Conservation (phyloP, 2,888 invertebrate genomes). For the Danaus chrysippus region DNA sequence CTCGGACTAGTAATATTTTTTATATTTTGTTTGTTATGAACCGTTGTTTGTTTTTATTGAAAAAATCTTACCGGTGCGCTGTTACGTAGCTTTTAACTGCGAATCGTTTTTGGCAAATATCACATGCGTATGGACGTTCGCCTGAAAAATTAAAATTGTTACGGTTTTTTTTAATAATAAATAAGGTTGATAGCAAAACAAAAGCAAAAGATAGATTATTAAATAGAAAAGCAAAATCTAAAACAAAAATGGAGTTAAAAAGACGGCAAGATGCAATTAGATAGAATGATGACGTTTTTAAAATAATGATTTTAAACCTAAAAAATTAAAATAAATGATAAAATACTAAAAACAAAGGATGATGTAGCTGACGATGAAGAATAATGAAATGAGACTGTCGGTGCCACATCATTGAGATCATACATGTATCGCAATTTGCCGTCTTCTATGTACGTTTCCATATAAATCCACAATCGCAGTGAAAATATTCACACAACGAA, state of each 20-base stretch:
- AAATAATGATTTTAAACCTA: constrained; percentile 66
- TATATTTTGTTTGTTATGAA: not conserved
- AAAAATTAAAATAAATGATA: constrained; percentile 60
- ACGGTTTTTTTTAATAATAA: constrained; percentile 15
- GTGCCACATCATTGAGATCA: constrained; percentile 71
- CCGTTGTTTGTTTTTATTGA: constrained; percentile 12
- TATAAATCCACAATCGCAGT: constrained; percentile 35
- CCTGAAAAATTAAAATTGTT: constrained; percentile 62
- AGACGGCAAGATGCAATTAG: constrained; percentile 78
- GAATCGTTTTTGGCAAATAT: constrained; percentile 88
- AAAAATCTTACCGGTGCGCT: constrained; percentile 80
- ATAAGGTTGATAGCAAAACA: not conserved
- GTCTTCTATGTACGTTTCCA: constrained; percentile 52
- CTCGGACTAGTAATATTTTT: too few species aligned
- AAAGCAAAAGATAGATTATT: constrained; percentile 14
- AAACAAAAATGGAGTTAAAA: constrained; percentile 66
- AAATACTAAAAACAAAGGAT: constrained; percentile 54
- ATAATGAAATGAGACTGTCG: constrained; percentile 55
- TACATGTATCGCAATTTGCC: constrained; percentile 71
- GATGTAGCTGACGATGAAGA: constrained; percentile 62
- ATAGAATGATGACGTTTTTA: constrained; percentile 62
- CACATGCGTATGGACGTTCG: constrained; percentile 87
- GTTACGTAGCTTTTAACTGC: constrained; percentile 90
- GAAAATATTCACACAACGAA: constrained; percentile 34
- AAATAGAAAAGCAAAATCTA: constrained; percentile 13